These are phyloP conservation scores for Otus sunia DNA, from an alignment of 2,113 vertebrate genomes.

Conservation along the genomic window DNA sequence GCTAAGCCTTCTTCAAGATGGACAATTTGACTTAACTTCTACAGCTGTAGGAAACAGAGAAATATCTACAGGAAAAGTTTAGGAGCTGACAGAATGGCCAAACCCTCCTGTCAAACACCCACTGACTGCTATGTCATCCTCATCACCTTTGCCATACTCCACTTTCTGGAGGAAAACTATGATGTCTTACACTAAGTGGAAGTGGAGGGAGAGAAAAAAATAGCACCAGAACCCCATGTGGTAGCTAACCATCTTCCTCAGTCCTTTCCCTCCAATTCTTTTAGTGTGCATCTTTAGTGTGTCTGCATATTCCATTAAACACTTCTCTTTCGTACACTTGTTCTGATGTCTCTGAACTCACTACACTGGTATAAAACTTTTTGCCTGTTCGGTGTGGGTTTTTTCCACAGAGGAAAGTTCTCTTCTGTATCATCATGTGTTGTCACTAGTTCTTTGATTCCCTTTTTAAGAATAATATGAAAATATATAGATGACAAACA, in stretches of 20 bases:
- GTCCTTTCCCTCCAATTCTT: not conserved
- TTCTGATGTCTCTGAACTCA: not conserved
- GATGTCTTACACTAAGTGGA: not conserved
- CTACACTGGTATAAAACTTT: not conserved
- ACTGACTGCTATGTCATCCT: not conserved
- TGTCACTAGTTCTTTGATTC: not conserved
- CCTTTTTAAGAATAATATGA: not conserved
- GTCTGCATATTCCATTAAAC: not conserved
- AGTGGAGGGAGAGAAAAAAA: not conserved
- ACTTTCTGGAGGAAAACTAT: not conserved
- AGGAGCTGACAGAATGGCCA: not conserved
- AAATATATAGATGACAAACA: not conserved
- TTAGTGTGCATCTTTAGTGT: not conserved
- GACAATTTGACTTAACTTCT: not conserved
- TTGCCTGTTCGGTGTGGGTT: not conserved
- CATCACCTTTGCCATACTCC: not conserved
- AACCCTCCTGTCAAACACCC: not conserved
- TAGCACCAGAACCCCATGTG: not conserved
- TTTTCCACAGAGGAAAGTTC: not conserved
- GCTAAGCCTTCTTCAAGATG: not conserved
- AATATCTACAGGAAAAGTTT: not conserved
- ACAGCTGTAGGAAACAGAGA: not conserved
- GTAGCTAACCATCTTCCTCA: not conserved
- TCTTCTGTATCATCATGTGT: not conserved
- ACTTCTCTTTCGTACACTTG: not conserved